phyloP scores from a whole-genome alignment of 2,113 vertebrate genomes.

The Lepus americanus region DNA sequence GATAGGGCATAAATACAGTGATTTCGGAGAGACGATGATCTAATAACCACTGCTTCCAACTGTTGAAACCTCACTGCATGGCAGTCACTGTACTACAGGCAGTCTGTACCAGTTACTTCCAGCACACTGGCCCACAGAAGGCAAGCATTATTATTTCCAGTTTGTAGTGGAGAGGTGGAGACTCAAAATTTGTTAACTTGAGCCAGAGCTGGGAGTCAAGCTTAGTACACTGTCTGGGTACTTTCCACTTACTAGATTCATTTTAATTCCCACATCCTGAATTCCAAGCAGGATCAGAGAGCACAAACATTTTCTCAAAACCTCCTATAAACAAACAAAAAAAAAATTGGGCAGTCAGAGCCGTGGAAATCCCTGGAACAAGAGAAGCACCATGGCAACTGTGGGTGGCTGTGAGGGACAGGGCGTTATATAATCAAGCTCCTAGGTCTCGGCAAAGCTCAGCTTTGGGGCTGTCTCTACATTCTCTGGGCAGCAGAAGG shows the following conservation, averaged over 20 bases:
- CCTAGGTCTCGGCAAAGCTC: neutral
- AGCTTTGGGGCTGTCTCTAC: neutral
- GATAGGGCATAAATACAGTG: neutral
- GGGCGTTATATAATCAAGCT: neutral
- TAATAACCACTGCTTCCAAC: neutral
- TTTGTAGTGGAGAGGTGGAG: neutral
- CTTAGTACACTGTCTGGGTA: neutral
- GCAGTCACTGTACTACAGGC: neutral
- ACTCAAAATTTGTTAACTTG: neutral
- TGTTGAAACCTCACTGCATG: neutral
- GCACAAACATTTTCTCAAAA: neutral
- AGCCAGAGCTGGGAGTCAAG: neutral
- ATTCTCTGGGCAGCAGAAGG: neutral
- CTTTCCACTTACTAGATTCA: neutral
- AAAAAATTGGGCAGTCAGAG: neutral
- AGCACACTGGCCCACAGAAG: neutral
- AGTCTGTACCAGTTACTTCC: too few species aligned
- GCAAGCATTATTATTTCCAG: neutral
- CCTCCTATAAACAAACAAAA: neutral
- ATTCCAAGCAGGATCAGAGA: slow-evolving; percentile 15
- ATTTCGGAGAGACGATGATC: neutral
- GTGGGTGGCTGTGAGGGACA: neutral
- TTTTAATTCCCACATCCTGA: neutral
- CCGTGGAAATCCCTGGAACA: neutral
- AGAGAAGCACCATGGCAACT: neutral